These are phyloP conservation scores for Aleadryas rufinucha DNA, from an alignment of 2,113 vertebrate genomes.

Conservation along the genomic window DNA sequence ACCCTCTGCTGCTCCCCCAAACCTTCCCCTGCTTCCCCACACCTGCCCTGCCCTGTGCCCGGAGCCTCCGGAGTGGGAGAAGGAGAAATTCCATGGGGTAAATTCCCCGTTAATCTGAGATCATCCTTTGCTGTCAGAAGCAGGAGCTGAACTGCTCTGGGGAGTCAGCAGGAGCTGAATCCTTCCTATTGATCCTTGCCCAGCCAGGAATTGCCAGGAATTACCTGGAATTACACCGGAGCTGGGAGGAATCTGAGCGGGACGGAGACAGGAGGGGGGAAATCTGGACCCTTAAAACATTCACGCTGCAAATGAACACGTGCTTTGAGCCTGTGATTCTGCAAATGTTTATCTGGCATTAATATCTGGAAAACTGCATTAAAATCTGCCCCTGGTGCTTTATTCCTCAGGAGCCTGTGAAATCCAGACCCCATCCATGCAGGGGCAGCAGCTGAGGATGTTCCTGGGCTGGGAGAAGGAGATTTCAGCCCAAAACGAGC, in stretches of 20 bases:
- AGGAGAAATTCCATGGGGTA: not conserved
- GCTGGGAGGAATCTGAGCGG: not conserved
- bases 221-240: not conserved
- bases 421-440: not conserved
- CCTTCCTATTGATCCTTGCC: not conserved
- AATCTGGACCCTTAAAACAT: not conserved
- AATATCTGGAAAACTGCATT: slow-evolving; percentile 10
- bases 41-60: not conserved
- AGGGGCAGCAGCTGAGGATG: slow-evolving; percentile 4
- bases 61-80: not conserved
- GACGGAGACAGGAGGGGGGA: not conserved
- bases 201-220: not conserved
- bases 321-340: not conserved
- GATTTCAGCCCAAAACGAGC: not conserved
- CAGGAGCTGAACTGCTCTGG: not conserved
- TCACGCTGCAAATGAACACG: not conserved
- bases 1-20: not conserved
- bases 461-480: not conserved
- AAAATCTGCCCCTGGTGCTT: slow-evolving; percentile 36
- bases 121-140: not conserved
- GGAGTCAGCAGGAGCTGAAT: slow-evolving; percentile 14
- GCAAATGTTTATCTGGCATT: slow-evolving; percentile 23
- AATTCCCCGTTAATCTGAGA: not conserved
- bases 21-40: not conserved
- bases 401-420: not conserved